Conservation (phyloP, 2,113 vertebrate species). For the Pollachius pollachius region DNA sequence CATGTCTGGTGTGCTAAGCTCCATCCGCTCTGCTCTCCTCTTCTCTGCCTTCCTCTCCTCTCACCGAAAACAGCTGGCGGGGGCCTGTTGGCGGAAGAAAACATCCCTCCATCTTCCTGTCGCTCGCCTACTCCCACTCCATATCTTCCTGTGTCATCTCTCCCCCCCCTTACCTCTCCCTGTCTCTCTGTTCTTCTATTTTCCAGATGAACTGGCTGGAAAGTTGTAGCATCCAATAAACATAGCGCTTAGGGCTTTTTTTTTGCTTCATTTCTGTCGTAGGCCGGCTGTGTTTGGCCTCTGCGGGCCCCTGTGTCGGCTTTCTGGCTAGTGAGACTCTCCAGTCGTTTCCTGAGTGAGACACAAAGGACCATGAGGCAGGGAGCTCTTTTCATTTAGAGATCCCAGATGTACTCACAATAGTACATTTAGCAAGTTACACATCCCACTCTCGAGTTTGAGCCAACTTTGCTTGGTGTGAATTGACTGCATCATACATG, state of each 20-base stretch:
- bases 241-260: conserved; percentile 35
- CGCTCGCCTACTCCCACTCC: neutral
- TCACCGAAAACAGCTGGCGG: neutral
- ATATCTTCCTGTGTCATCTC: conserved; percentile 33
- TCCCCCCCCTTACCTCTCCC: neutral
- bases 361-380: conserved; percentile 22
- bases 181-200: conserved; percentile 25
- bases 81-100: neutral
- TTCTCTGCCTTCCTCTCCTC: neutral
- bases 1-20: neutral
- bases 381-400: neutral
- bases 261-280: neutral
- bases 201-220: conserved; percentile 50
- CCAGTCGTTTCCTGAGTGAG: conserved; percentile 57
- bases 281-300: conserved; percentile 27
- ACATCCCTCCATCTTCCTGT: neutral
- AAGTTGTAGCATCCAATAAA: conserved; percentile 39
- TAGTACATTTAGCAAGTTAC: no score
- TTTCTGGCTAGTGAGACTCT: conserved; percentile 41
- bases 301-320: conserved; percentile 42
- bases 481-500: no score
- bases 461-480: no score
- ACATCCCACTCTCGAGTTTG: no score
- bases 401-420: no score
- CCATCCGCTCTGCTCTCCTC: neutral